A percentile compares a stretch with the other conserved stretches of the same genome.
Conservation (phyloP, 2,797 vertebrate genomes). For the Pyrocephalus nanus region DNA sequence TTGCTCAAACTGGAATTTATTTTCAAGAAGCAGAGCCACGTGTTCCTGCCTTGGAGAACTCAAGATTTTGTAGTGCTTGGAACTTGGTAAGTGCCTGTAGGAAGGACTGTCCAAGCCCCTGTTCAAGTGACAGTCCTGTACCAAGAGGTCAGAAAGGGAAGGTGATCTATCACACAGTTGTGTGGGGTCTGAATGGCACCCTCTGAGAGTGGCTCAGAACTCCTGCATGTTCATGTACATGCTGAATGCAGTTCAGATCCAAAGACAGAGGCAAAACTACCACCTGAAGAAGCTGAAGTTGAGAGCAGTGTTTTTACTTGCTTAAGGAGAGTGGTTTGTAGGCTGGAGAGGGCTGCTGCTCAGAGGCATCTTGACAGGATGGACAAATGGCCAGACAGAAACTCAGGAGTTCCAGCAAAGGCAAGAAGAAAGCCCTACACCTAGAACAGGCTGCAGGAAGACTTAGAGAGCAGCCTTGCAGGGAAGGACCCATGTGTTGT, state of each 20-base stretch:
- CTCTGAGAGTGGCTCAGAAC: background rate
- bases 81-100: background rate
- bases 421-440: background rate
- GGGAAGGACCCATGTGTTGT: background rate
- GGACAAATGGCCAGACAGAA: background rate
- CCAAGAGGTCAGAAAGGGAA: background rate
- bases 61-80: background rate
- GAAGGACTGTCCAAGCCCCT: background rate
- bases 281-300: background rate
- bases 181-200: background rate
- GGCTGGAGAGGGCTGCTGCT: background rate
- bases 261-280: background rate
- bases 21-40: background rate
- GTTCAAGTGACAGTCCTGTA: background rate
- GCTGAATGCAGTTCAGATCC: background rate
- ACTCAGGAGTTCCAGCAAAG: background rate
- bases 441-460: background rate
- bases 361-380: background rate
- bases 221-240: accelerated
- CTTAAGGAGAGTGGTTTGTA: background rate
- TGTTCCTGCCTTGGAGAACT: background rate
- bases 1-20: background rate
- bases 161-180: background rate
- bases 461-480: background rate
- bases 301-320: background rate